Percentiles rank a stretch among this genome's conserved stretches.
Evolutionary conservation across 2,113 vertebrate species (phyloP).

Genomic region (Channa argus): DNA sequence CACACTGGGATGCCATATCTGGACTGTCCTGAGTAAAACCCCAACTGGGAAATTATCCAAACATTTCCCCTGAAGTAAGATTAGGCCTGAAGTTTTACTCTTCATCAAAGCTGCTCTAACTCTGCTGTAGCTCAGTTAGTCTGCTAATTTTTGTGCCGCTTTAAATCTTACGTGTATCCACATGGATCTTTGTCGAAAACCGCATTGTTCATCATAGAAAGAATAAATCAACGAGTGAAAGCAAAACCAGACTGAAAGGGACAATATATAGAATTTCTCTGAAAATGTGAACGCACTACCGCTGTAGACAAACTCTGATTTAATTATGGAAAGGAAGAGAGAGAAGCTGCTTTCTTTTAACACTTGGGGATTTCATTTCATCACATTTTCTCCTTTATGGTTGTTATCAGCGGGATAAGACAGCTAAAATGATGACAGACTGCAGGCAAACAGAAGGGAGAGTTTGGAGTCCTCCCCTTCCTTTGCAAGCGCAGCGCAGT

Average conservation of each 20-base stretch:
- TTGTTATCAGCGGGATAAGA: constrained; percentile 44
- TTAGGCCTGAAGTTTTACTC: constrained; percentile 22
- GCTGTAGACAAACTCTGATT: constrained; percentile 12
- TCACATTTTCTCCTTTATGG: constrained; percentile 25
- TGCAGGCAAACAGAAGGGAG: constrained; percentile 35
- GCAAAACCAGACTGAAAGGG: constrained; percentile 9
- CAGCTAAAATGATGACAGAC: constrained; percentile 43
- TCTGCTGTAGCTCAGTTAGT: not conserved
- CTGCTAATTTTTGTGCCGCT: constrained; percentile 23
- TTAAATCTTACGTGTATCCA: constrained; percentile 13
- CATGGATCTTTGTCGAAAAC: not conserved
- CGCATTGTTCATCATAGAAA: constrained; percentile 18
- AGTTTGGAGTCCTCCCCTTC: constrained; percentile 30
- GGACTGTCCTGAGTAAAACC: constrained; percentile 29
- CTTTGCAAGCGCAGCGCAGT: constrained; percentile 23
- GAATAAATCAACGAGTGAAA: constrained; percentile 22
- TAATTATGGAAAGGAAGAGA: constrained; percentile 26
- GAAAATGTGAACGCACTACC: constrained; percentile 7
- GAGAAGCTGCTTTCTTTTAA: constrained; percentile 13
- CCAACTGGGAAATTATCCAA: constrained; percentile 43
- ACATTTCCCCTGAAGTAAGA: constrained; percentile 37
- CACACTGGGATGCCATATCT: constrained; percentile 41
- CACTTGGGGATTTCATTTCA: constrained; percentile 14
- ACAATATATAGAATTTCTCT: constrained; percentile 32
- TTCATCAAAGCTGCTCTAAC: constrained; percentile 29